A percentile compares a stretch with the other conserved stretches of the same genome.
Evolutionary conservation across 2,797 vertebrate genomes (phyloP).

Genomic region (Ateles fusciceps): DNA sequence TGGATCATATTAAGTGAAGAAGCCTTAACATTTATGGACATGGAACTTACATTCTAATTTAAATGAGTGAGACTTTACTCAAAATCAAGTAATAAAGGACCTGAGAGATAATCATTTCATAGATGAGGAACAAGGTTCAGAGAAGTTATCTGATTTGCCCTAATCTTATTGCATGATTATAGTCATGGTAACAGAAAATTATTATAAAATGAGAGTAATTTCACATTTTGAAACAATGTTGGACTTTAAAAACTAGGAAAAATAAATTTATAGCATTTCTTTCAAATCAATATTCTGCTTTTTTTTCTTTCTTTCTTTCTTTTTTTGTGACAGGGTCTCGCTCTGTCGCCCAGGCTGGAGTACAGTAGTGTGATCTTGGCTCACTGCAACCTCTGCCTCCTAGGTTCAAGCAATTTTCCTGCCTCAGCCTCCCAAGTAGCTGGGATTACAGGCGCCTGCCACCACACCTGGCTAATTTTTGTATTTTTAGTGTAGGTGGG

Average conservation of each 20-base stretch:
- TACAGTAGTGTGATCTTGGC: too few relatives aligned
- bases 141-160: slow-evolving; percentile 26
- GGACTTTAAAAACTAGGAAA: slow-evolving; percentile 45
- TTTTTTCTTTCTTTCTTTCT: too few relatives aligned
- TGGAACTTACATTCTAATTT: slow-evolving; percentile 26
- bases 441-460: too few relatives aligned
- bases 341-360: too few relatives aligned
- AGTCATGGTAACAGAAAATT: slow-evolving; percentile 42
- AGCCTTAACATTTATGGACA: slow-evolving; percentile 12
- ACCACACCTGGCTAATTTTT: too few relatives aligned
- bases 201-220: slow-evolving; percentile 3
- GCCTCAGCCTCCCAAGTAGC: too few relatives aligned
- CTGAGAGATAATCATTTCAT: slow-evolving; percentile 40
- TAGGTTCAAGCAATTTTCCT: too few relatives aligned
- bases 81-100: slow-evolving; percentile 1
- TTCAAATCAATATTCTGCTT: slow-evolving; percentile 19
- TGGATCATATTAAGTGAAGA: slow-evolving; percentile 46
- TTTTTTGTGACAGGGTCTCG: too few relatives aligned
- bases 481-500: too few relatives aligned
- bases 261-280: not conserved
- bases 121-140: not conserved
- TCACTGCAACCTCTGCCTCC: too few relatives aligned
- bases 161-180: slow-evolving; percentile 19
- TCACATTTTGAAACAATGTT: slow-evolving; percentile 11
- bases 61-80: slow-evolving; percentile 7